Base-by-base conservation (phyloP, 1,140 invertebrate genomes). In the Lepidurus arcticus region DNA sequence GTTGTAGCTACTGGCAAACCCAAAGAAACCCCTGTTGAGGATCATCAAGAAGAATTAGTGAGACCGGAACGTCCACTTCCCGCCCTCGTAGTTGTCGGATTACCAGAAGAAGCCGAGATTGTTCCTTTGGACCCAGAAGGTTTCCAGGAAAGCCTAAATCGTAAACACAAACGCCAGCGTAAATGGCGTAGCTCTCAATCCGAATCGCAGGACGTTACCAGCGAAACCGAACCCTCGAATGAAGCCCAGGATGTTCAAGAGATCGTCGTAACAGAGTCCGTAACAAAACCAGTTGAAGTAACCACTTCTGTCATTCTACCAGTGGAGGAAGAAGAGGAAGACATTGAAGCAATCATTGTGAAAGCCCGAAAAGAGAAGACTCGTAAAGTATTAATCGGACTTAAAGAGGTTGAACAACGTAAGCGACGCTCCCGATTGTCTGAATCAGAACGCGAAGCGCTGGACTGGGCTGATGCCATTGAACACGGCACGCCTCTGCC, bases 121-220 rank as follows among this genome's bases (percentile, higher is more conserved):
- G 42, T 76, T 73, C 74, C 79, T 16, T 81, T 86, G 5, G 86
- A 88, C 82, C 82, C 85, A 74, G 86, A 89, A 81, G 88, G 86
- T 34, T 88, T 88, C 79, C 84, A 85, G 73, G 85, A 87, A 81
- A 85, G 84, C 79, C 81, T 88, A 5, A 86, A 85, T 65, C 84
- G 83, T 78, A 84, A 82, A 78, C 85, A 87, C 80, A 81, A 86
- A 76, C 82, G 84, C 74, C 84, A 82, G n/a, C 81, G 85, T 44
- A 83, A 84, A 76, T 87, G 86, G 73, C 84, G 86, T 81, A 85
- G 86, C 42, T 87, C 87, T 1, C 81, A 85, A 78, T 81, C 82
- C 6, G 78, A 79, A 34, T 78, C 78, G 42, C 76, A 79, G 21
- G 79, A 81, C 26, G 11, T 44, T 9, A 9, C n/a, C 11, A 45